phyloP scores from a whole-genome alignment of 1,140 invertebrate species.

The Idris sp. region DNA sequence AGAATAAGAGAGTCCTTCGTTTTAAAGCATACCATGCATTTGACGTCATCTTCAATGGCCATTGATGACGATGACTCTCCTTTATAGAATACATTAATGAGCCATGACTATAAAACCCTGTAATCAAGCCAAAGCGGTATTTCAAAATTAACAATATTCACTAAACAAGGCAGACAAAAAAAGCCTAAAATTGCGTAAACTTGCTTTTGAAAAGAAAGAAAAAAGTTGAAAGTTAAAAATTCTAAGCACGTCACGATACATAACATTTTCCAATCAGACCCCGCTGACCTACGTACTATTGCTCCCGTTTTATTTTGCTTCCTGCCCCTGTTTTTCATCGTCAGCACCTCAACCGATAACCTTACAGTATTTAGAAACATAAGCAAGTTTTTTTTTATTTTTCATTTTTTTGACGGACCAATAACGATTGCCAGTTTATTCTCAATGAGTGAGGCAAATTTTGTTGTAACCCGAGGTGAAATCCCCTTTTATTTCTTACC shows the following conservation, averaged over 20 bases:
- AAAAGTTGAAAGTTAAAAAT: no score
- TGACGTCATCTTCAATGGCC: conserved; percentile 37
- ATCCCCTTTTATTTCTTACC: background rate
- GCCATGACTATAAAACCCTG: conserved; percentile 65
- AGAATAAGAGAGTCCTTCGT: no score
- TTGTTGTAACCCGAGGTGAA: conserved; percentile 6
- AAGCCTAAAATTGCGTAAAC: no score
- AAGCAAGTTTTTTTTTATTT: no score
- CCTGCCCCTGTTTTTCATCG: conserved; percentile 24
- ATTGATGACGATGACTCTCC: conserved; percentile 26
- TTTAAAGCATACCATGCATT: conserved; percentile 10
- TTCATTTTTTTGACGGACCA: background rate
- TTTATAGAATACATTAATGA: conserved; percentile 63
- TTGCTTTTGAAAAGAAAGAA: no score
- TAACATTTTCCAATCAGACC: no score
- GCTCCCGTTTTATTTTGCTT: conserved; percentile 36
- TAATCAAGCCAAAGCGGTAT: no score
- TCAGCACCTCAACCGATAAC: conserved; percentile 48
- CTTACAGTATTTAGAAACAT: no score
- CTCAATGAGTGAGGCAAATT: conserved; percentile 14
- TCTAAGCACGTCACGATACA: no score
- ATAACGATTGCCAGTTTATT: conserved; percentile 12
- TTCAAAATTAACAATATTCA: no score
- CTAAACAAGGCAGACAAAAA: no score
- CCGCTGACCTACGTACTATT: conserved; percentile 49